phyloP scores from a whole-genome alignment of 1,140 invertebrate genomes.

The Brachionus calyciflorus region DNA sequence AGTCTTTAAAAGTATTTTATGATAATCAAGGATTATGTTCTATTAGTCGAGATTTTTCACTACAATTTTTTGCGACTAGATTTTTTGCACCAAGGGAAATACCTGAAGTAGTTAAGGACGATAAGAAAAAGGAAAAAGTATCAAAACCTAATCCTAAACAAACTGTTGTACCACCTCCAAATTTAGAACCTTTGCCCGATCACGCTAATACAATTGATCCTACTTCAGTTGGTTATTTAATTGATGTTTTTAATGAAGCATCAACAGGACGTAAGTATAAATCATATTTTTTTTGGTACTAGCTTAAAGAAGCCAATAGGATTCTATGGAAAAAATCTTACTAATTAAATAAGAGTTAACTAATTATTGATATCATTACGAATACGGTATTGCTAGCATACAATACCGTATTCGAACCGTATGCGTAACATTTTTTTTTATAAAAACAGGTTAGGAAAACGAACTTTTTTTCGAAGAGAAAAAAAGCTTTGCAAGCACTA shows the following conservation, averaged over 20 bases:
- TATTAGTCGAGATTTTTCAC: constrained; percentile 56
- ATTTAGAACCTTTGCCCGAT: constrained; percentile 20
- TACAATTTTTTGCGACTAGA: constrained; percentile 51
- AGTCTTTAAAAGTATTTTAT: constrained; percentile 54
- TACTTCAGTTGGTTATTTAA: neutral
- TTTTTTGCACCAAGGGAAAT: constrained; percentile 3
- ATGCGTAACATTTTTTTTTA: too few species aligned
- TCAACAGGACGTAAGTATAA: constrained; percentile 16
- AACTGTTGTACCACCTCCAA: neutral
- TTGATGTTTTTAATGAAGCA: constrained; percentile 35
- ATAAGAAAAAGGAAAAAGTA: constrained; percentile 27
- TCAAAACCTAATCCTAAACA: neutral
- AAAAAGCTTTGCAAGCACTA: too few species aligned
- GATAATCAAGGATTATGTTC: constrained; percentile 51
- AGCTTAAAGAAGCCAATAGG: too few species aligned
- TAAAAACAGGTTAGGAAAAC: too few species aligned
- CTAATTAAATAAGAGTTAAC: too few species aligned
- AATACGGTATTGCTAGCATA: too few species aligned
- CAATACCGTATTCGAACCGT: too few species aligned
- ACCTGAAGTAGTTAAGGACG: neutral
- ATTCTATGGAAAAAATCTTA: too few species aligned
- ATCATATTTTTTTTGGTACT: too few species aligned
- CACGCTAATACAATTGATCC: neutral
- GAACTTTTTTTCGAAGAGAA: too few species aligned
- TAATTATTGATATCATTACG: too few species aligned